Base-by-base conservation (phyloP, 2,797 vertebrate genomes). In the Anolis apletophallus region DNA sequence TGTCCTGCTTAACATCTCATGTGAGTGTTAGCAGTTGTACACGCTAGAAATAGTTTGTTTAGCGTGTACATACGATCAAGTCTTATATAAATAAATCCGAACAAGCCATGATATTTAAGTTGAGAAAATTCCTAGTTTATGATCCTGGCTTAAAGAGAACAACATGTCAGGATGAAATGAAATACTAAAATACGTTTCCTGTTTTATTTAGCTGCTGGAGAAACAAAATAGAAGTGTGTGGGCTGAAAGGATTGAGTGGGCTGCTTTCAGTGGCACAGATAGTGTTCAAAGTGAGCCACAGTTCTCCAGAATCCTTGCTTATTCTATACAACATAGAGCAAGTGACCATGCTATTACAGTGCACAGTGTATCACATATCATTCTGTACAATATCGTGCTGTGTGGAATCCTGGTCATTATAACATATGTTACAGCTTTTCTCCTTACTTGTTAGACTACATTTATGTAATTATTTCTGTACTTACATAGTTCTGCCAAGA, bases 391-490 rank as follows among this genome's bases (percentile, higher is more conserved):
- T 64, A 64, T 50, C 61, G 59, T 32, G 29, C 16, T 55, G 34
- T 46, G 59, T 57, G 29, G 34, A 72, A 52, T 72, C 19, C 10
- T 83, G 54, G 29, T 36, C 34, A 76, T 34, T 12, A n/a, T 23
- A n/a, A 54, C 36, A 80, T 83, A 87, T 89, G 10, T 0, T 1
- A 19, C 80, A 89, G 85, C 0, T 89, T 29, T 40, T 46, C 12
- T 74, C 57, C 52, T 71, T 89, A 61, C n/a, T 5, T 69, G 52
- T 9, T 54, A 88, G 80, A 64, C 3, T 87, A 85, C 89, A 89
- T 69, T 52, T n/a, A 78, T 82, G 16, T 50, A 46, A 26, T 81
- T 68, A 46, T 40, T 52, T 32, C 11, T 52, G 21, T 54, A 55
- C n/a, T 54, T 77, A 68, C 16, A 34, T 59, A 46, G 12, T 59